Evolutionary conservation across 1,140 invertebrate genomes (phyloP).

Genomic region (Cecropterus lyciades): DNA sequence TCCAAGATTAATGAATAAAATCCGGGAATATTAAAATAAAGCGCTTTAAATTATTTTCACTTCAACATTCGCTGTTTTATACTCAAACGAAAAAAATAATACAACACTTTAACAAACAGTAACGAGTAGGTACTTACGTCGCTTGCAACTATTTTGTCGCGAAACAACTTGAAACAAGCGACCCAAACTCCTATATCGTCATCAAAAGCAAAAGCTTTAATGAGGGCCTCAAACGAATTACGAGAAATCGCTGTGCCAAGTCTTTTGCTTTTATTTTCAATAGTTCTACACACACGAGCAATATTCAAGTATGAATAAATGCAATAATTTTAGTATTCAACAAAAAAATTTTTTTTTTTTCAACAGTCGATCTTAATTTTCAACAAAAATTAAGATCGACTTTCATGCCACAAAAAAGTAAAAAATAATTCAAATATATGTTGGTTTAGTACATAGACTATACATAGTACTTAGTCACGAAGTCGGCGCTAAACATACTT

Average conservation of each 20-base stretch:
- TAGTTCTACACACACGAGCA: conserved; percentile 2
- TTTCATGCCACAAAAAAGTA: too few species aligned
- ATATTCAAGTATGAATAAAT: not conserved
- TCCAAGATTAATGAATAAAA: too few species aligned
- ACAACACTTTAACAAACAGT: conserved; percentile 19
- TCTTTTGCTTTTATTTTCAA: conserved; percentile 20
- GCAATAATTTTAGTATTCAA: too few species aligned
- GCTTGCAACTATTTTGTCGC: conserved; percentile 29
- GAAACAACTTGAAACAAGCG: conserved; percentile 23
- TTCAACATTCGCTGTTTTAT: not conserved
- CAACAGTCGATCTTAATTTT: too few species aligned
- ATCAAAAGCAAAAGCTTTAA: conserved; percentile 33
- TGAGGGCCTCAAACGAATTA: conserved; percentile 32
- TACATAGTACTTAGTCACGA: too few species aligned
- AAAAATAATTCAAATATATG: too few species aligned
- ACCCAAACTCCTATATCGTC: conserved; percentile 21
- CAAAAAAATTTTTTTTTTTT: too few species aligned
- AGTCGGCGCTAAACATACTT: too few species aligned
- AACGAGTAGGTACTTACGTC: conserved; percentile 7
- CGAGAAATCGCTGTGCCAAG: conserved; percentile 34
- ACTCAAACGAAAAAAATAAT: not conserved
- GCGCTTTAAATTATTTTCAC: too few species aligned
- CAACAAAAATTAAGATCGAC: too few species aligned
- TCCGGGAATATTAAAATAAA: too few species aligned
- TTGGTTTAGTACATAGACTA: too few species aligned